Evolutionary conservation across 2,888 invertebrate species (phyloP).

Genomic region (Xylota sylvarum): DNA sequence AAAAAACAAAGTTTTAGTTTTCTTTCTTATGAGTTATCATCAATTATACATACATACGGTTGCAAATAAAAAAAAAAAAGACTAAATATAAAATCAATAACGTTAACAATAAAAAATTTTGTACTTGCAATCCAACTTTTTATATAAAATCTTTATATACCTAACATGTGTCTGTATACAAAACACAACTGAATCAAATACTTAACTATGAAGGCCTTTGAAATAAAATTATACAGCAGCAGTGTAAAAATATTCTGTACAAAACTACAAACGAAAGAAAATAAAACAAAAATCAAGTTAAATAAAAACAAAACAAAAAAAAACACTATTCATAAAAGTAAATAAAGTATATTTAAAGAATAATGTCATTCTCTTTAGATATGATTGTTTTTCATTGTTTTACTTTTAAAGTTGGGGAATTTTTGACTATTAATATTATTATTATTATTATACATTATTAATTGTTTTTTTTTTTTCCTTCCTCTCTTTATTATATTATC

Average conservation of each 20-base stretch:
- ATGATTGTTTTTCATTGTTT: constrained; percentile 55
- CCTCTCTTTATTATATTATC: constrained; percentile 16
- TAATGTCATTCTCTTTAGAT: constrained; percentile 52
- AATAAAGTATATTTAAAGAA: constrained; percentile 42
- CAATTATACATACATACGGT: constrained; percentile 22
- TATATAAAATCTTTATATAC: constrained; percentile 45
- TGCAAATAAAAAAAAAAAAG: constrained; percentile 45
- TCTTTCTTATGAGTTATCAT: constrained; percentile 34
- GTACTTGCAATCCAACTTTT: constrained; percentile 28
- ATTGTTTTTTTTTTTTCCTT: constrained; percentile 34
- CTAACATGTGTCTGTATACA: constrained; percentile 20
- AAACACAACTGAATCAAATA: constrained; percentile 47
- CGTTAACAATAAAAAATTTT: constrained; percentile 49
- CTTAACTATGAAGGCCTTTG: constrained; percentile 29
- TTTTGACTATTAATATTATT: constrained; percentile 64
- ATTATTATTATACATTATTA: constrained; percentile 48
- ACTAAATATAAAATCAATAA: constrained; percentile 46
- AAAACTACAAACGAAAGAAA: constrained; percentile 56
- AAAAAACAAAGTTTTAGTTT: constrained; percentile 40
- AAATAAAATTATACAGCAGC: constrained; percentile 40
- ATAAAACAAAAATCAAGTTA: constrained; percentile 44
- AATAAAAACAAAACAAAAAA: constrained; percentile 7
- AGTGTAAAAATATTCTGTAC: constrained; percentile 63
- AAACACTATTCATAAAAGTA: constrained; percentile 28
- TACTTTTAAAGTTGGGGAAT: constrained; percentile 64